A percentile compares a stretch with the other conserved stretches of the same genome.
These are phyloP conservation scores for Cyclura pinguis DNA, from an alignment of 2,797 vertebrate species.

Conservation along the genomic window DNA sequence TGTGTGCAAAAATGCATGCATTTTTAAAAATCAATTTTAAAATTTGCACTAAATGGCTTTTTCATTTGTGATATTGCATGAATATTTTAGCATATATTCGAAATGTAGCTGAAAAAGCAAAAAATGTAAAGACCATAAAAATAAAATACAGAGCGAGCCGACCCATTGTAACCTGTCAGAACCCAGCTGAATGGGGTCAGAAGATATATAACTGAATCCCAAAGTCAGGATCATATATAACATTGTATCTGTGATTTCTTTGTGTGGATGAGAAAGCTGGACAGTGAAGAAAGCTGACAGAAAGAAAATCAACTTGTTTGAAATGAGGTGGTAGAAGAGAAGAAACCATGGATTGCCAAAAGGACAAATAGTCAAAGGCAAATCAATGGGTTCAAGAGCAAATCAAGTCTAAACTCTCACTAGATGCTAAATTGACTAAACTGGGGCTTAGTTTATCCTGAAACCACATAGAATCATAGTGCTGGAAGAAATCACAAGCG, in stretches of 20 bases:
- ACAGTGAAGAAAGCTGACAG: not conserved
- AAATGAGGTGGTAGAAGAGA: not conserved
- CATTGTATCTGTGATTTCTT: not conserved
- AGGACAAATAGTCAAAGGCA: not conserved
- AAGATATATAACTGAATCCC: too few relatives aligned
- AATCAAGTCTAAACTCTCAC: too few relatives aligned
- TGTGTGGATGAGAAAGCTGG: not conserved
- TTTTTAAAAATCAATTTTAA: not conserved
- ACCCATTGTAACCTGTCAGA: not conserved
- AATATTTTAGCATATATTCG: not conserved
- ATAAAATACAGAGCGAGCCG: not conserved
- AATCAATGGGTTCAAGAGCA: not conserved
- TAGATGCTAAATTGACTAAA: too few relatives aligned
- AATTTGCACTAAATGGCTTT: not conserved
- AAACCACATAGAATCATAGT: too few relatives aligned
- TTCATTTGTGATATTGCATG: not conserved
- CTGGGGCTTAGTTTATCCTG: not conserved
- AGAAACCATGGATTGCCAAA: not conserved
- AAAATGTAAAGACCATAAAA: not conserved
- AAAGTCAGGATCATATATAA: too few relatives aligned
- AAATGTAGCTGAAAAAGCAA: not conserved
- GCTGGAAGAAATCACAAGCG: too few relatives aligned
- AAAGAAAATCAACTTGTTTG: not conserved
- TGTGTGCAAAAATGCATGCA: not conserved
- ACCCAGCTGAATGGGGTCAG: not conserved